Evolutionary conservation across 2,888 invertebrate genomes (phyloP).

Genomic region (Actias luna): DNA sequence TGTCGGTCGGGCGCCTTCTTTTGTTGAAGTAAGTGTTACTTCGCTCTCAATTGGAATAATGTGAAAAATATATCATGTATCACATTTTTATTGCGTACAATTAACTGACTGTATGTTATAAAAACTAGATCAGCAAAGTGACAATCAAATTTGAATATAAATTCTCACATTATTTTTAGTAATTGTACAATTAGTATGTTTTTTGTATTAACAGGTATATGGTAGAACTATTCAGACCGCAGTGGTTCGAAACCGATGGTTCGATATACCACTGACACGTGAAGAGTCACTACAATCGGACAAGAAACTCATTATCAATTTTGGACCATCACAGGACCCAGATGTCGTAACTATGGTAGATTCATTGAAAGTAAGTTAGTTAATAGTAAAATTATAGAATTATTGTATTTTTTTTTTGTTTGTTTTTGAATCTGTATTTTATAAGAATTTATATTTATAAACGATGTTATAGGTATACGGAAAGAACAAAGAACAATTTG

Average conservation of each 20-base stretch:
- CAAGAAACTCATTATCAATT: constrained; percentile 91
- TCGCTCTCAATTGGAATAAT: too few relatives aligned
- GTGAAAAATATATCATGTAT: too few relatives aligned
- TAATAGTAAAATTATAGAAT: not conserved
- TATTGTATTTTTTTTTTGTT: not conserved
- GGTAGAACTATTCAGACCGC: constrained; percentile 88
- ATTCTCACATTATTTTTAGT: too few relatives aligned
- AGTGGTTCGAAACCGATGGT: constrained; percentile 93
- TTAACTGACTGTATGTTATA: too few relatives aligned
- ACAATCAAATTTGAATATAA: too few relatives aligned
- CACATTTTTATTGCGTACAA: too few relatives aligned
- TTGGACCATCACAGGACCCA: constrained; percentile 93
- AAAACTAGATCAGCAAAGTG: too few relatives aligned
- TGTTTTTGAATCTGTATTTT: not conserved
- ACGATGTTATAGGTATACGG: constrained; percentile 85
- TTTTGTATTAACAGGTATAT: constrained; percentile 74
- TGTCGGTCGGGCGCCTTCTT: constrained; percentile 88
- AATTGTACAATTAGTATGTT: too few relatives aligned
- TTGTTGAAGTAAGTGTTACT: constrained; percentile 84
- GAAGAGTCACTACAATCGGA: constrained; percentile 97
- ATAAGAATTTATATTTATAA: not conserved
- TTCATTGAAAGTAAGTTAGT: constrained; percentile 89
- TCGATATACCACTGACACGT: constrained; percentile 95
- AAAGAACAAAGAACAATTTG: constrained; percentile 96
- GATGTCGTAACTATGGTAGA: constrained; percentile 96